phyloP scores from a whole-genome alignment of 2,113 vertebrate genomes.

The Oenanthe oenanthe region DNA sequence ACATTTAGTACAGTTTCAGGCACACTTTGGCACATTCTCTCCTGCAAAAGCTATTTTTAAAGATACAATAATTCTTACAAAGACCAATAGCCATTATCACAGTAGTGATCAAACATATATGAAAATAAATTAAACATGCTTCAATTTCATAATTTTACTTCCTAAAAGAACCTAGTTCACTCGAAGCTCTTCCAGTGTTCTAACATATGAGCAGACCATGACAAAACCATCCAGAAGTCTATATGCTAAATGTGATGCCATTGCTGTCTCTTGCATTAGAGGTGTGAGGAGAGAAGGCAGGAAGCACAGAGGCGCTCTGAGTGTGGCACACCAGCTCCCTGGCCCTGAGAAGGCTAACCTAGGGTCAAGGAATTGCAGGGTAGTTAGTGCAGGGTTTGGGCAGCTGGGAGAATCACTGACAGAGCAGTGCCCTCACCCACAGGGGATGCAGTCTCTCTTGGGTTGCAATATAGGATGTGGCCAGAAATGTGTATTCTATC shows the following conservation, averaged over 20 bases:
- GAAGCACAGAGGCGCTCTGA: neutral
- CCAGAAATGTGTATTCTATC: no score
- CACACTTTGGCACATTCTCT: neutral
- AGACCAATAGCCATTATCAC: neutral
- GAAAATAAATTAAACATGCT: neutral
- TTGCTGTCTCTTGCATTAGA: neutral
- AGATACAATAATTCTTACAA: neutral
- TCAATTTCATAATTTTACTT: neutral
- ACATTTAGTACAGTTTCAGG: neutral
- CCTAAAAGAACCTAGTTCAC: neutral
- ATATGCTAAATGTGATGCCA: rapidly evolving
- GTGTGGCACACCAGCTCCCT: neutral
- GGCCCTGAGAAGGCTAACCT: rapidly evolving
- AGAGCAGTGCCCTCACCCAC: neutral
- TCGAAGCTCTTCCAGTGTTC: neutral
- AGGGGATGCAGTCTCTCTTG: no score
- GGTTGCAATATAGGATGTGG: no score
- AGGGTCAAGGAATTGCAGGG: neutral
- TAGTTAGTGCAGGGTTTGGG: neutral
- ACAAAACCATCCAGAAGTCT: neutral
- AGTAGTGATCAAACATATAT: neutral
- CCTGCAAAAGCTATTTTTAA: neutral
- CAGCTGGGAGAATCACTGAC: neutral
- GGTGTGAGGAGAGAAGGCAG: neutral
- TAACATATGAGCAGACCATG: neutral